These are phyloP conservation scores for Diploptera punctata DNA, from an alignment of 2,888 invertebrate species.

Conservation along the genomic window DNA sequence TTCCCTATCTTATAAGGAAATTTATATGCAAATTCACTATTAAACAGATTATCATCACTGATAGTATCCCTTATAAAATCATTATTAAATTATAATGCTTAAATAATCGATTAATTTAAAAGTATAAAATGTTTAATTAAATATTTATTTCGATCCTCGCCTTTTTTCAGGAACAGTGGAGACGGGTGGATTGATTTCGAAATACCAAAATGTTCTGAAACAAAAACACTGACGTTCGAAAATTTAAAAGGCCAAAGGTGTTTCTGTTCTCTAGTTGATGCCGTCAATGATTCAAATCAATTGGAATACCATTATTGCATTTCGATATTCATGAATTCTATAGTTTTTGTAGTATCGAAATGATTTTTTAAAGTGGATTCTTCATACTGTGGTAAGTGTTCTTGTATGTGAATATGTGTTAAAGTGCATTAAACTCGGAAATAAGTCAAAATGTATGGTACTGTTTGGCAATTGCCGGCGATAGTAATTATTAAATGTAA, in stretches of 20 bases:
- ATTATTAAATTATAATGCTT: too few relatives aligned
- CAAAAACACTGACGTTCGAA: conserved; percentile 25
- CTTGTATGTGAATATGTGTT: too few relatives aligned
- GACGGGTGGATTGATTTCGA: too few relatives aligned
- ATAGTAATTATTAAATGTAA: not conserved
- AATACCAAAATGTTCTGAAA: not conserved
- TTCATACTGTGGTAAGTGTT: not conserved
- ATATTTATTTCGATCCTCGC: too few relatives aligned
- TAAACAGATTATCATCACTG: too few relatives aligned
- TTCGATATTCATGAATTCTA: not conserved
- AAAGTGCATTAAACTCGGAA: not conserved
- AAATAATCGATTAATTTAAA: too few relatives aligned
- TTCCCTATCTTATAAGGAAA: too few relatives aligned
- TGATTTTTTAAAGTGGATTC: not conserved
- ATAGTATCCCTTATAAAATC: too few relatives aligned
- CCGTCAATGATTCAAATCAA: conserved; percentile 2
- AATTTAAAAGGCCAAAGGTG: conserved; percentile 38
- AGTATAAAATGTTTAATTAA: too few relatives aligned
- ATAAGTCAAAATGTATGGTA: not conserved
- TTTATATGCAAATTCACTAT: too few relatives aligned
- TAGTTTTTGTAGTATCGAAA: not conserved
- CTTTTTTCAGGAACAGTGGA: too few relatives aligned
- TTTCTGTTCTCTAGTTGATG: conserved; percentile 8
- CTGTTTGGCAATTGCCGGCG: not conserved
- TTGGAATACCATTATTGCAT: not conserved